Conservation (phyloP, 2,888 invertebrate genomes). For the Meiosimyza platycephala region DNA sequence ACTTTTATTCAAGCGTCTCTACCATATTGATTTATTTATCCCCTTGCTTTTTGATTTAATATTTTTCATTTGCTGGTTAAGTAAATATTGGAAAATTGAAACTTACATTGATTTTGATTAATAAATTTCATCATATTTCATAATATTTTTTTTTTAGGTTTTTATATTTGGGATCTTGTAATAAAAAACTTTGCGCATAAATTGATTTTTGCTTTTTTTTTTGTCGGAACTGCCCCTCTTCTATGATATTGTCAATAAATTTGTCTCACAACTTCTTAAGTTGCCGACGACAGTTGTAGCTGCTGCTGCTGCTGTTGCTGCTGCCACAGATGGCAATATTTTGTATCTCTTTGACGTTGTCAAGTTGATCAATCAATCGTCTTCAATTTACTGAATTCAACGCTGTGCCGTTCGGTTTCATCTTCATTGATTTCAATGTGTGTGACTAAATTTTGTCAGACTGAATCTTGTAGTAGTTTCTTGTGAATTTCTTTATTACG, state of each 20-base stretch:
- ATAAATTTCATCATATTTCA: neutral
- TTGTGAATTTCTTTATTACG: too few species aligned
- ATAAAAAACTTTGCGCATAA: too few species aligned
- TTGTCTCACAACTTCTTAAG: neutral
- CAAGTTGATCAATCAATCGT: conserved; percentile 27
- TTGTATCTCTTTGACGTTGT: conserved; percentile 20
- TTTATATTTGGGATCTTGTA: neutral
- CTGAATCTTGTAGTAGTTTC: too few species aligned
- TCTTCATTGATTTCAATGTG: conserved; percentile 14
- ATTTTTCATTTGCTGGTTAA: too few species aligned
- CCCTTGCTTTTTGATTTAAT: too few species aligned
- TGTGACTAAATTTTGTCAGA: conserved; percentile 8
- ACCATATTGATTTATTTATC: too few species aligned
- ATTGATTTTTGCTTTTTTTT: neutral
- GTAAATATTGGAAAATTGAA: too few species aligned
- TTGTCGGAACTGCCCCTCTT: neutral
- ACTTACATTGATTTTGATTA: too few species aligned
- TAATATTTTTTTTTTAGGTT: conserved; percentile 3
- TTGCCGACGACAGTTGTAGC: conserved; percentile 5
- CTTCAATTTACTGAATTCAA: conserved; percentile 14
- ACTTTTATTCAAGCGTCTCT: too few species aligned
- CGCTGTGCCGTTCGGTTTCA: neutral
- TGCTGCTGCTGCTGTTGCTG: too few species aligned
- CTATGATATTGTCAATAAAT: conserved; percentile 7
- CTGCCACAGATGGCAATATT: conserved; percentile 10